Evolutionary conservation across 2,113 vertebrate genomes (phyloP).

Genomic region (Halcyon malimbica): DNA sequence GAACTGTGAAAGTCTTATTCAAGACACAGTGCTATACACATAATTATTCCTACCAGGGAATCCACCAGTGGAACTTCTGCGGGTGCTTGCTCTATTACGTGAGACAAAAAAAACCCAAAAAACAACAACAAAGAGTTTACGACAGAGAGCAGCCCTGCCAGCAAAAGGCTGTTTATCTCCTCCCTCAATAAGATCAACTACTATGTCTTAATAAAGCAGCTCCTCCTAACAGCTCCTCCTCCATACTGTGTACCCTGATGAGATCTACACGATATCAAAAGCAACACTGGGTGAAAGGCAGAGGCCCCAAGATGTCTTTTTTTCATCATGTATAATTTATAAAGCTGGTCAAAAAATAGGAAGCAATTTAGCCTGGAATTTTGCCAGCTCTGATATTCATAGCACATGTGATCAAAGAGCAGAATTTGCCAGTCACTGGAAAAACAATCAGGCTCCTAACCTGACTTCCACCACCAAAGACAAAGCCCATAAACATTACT

Average conservation of each 20-base stretch:
- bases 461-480: background rate
- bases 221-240: slow-evolving; percentile 17
- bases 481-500: background rate
- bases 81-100: rapidly evolving
- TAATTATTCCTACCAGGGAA: background rate
- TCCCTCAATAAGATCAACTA: background rate
- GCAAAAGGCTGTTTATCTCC: background rate
- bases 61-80: background rate
- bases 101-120: background rate
- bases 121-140: background rate
- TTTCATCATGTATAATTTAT: slow-evolving; percentile 2
- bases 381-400: background rate
- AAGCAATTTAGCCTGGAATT: slow-evolving; percentile 7
- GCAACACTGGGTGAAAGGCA: background rate
- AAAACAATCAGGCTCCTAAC: background rate
- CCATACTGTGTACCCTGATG: background rate
- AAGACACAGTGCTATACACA: background rate
- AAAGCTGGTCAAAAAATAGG: background rate
- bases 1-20: background rate
- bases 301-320: background rate
- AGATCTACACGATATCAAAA: background rate
- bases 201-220: background rate
- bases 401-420: slow-evolving; percentile 16
- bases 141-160: background rate
- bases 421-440: slow-evolving; percentile 23